These are phyloP conservation scores for Neodiprion lecontei DNA, from an alignment of 1,140 invertebrate genomes.

Conservation along the genomic window DNA sequence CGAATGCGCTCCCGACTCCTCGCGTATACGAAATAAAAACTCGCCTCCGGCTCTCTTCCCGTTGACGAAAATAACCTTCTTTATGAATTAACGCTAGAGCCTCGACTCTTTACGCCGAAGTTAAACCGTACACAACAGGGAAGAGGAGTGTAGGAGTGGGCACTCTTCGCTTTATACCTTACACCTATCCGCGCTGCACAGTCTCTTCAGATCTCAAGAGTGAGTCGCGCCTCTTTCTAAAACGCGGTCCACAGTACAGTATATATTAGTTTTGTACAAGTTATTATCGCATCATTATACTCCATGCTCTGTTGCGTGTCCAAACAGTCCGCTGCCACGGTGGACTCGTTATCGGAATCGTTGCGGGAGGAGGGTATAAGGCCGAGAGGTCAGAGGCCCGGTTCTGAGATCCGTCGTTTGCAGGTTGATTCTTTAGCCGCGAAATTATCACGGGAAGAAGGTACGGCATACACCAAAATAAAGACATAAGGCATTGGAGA, in stretches of 20 bases:
- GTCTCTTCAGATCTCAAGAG: background rate
- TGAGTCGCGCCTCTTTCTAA: slow-evolving; percentile 5
- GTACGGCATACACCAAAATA: background rate
- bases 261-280: slow-evolving; percentile 20
- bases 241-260: slow-evolving; percentile 10
- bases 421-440: background rate
- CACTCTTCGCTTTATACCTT: background rate
- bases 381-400: background rate
- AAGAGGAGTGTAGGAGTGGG: too few relatives aligned
- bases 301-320: slow-evolving; percentile 54
- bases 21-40: slow-evolving; percentile 36
- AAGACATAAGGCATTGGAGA: background rate
- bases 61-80: slow-evolving; percentile 35
- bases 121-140: background rate
- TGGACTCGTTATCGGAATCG: background rate
- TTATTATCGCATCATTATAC: slow-evolving; percentile 16
- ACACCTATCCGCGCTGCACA: background rate
- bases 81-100: slow-evolving; percentile 21
- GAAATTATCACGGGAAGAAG: background rate
- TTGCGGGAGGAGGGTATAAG: background rate
- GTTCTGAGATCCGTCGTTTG: too few relatives aligned
- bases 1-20: background rate
- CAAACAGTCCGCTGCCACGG: slow-evolving; percentile 34
- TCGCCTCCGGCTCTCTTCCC: slow-evolving; percentile 14
- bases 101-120: background rate